Evolutionary conservation across 2,113 vertebrate genomes (phyloP), one percentile per base, ranked within the genome.

Genomic region (Fukomys damarensis): DNA sequence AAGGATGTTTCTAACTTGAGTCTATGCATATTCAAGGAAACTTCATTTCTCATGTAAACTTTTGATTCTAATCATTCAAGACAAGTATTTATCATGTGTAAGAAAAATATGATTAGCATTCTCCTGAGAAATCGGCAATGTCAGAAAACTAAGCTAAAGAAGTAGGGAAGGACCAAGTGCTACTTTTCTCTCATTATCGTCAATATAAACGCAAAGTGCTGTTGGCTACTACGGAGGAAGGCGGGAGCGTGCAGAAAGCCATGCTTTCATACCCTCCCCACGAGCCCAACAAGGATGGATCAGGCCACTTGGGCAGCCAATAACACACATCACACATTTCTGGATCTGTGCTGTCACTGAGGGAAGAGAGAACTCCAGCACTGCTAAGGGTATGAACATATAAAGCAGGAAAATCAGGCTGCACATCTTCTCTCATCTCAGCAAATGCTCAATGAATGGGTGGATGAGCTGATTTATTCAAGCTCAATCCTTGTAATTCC

Each of bases 51-150:
- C 38, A 49, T 72, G 68, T 49, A 58, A 84, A 65, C 41, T 76
- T 16, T 63, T 58, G 38, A 87, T 91, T 89, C 70, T 83, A 76
- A 96, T 87, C 70, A 93, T 63, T 77, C 28, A 92, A 89, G 26
- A 66, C 32, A 35, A 86, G 20, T 83, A 87, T 66, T 83, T 66
- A 90, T 35, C 41, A 32, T 16, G 12, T 11, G 49, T 4, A 66
- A 52, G 76, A 84, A 96, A 94, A 87, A 76, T 41, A 56, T 1
- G 2, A 80, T 83, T 43, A 87, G 32, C 7, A 17, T 58, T 54
- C 52, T 95, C 20, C 46, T 76, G n/a, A 91, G 68, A 93, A 80
- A 61, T 22, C 2, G 5, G 84, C 28, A n/a, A 3, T 72, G 54
- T 54, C 9, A 32, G 77, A 58, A 92, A 91, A 87, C 20, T 58